These are phyloP conservation scores for Periplaneta americana DNA, from an alignment of 1,140 invertebrate species.

Conservation along the genomic window DNA sequence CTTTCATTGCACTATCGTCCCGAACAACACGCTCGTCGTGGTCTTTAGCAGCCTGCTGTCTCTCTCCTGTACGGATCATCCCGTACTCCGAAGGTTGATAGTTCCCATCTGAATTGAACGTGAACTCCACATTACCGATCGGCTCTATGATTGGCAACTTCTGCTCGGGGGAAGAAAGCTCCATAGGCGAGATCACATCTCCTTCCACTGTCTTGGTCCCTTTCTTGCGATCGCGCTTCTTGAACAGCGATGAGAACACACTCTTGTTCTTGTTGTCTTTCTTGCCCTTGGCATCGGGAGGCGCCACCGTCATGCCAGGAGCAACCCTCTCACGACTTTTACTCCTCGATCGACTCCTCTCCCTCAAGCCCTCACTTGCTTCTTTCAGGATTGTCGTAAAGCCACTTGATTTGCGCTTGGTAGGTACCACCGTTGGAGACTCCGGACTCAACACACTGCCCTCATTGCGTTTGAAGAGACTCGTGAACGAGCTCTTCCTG, in stretches of 20 bases:
- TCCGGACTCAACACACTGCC: constrained; percentile 56
- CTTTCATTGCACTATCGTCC: not conserved
- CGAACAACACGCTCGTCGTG: not conserved
- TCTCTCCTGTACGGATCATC: constrained; percentile 15
- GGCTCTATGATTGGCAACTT: constrained; percentile 34
- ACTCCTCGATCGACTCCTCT: constrained; percentile 48
- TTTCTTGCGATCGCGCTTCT: constrained; percentile 43
- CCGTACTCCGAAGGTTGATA: constrained; percentile 25
- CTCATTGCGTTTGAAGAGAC: constrained; percentile 61
- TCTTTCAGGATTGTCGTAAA: constrained; percentile 33
- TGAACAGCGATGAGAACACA: constrained; percentile 45
- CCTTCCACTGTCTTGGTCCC: constrained; percentile 25
- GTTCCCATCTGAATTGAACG: constrained; percentile 33
- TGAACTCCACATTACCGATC: constrained; percentile 39
- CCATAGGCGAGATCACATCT: not conserved
- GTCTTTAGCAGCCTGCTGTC: not conserved
- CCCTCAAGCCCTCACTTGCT: constrained; percentile 32
- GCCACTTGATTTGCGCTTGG: constrained; percentile 13
- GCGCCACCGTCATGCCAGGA: constrained; percentile 13
- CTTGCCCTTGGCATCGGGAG: constrained; percentile 24
- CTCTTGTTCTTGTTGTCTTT: constrained; percentile 42
- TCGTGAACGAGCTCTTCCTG: constrained; percentile 67
- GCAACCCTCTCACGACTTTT: constrained; percentile 53
- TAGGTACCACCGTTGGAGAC: constrained; percentile 46
- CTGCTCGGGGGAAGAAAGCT: constrained; percentile 15